These are phyloP conservation scores for Cephus rjabovi DNA, from an alignment of 2,888 invertebrate genomes.

Conservation along the genomic window DNA sequence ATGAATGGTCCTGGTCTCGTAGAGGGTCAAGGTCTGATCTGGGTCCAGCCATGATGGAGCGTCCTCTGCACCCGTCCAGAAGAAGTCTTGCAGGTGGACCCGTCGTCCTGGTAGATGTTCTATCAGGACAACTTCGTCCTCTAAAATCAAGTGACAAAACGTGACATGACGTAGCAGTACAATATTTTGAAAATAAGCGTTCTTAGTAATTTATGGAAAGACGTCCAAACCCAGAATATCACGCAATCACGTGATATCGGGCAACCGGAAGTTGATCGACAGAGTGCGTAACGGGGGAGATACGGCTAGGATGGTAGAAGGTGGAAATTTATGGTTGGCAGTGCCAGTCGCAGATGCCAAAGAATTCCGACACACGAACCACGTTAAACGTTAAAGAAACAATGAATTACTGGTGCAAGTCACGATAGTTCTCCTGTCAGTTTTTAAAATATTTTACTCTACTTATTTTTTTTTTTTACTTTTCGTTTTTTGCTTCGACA, in stretches of 20 bases:
- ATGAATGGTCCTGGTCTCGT: constrained; percentile 59
- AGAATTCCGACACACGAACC: constrained; percentile 3
- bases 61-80: constrained; percentile 91
- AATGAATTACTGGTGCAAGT: not conserved
- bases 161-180: not conserved
- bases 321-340: not conserved
- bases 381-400: not conserved
- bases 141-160: constrained; percentile 30
- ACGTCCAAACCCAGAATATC: constrained; percentile 19
- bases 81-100: constrained; percentile 82
- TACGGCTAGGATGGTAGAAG: not conserved
- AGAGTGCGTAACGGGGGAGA: not conserved
- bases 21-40: constrained; percentile 61
- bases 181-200: not conserved
- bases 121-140: constrained; percentile 62
- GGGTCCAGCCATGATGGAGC: constrained; percentile 75
- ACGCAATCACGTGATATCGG: constrained; percentile 50
- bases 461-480: not conserved
- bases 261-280: not conserved
- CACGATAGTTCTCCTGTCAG: not conserved
- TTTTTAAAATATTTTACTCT: not conserved
- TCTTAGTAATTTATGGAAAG: not conserved
- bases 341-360: constrained; percentile 1
- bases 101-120: constrained; percentile 61
- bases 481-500: not conserved